Conservation (phyloP, 2,888 invertebrate species). For the Drosophila macrospina region DNA sequence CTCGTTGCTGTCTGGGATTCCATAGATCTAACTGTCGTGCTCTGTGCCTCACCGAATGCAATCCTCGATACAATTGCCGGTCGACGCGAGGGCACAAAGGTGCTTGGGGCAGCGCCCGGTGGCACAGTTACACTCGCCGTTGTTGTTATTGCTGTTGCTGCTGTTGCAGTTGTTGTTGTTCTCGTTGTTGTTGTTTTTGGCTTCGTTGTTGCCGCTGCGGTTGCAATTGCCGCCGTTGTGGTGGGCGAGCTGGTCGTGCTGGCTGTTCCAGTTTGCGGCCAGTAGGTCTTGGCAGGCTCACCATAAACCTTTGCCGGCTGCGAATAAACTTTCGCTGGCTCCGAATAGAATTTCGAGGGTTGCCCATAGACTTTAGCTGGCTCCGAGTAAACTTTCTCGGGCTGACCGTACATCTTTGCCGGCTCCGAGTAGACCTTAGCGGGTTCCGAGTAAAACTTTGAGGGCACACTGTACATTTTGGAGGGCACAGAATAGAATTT, state of each 20-base stretch:
- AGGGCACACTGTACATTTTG: conserved; percentile 87
- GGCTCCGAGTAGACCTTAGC: conserved; percentile 87
- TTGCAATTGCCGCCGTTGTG: conserved; percentile 23
- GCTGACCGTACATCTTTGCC: conserved; percentile 86
- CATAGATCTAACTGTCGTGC: conserved; percentile 32
- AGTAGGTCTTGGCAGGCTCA: conserved; percentile 86
- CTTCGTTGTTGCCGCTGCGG: neutral
- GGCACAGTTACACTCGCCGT: conserved; percentile 48
- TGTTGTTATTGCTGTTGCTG: conserved; percentile 20
- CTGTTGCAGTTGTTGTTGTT: conserved; percentile 15
- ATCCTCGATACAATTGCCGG: conserved; percentile 83
- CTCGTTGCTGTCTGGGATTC: conserved; percentile 45
- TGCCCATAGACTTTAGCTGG: conserved; percentile 87
- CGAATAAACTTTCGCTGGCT: conserved; percentile 87
- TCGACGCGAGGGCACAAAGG: conserved; percentile 75
- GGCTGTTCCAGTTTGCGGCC: conserved; percentile 83
- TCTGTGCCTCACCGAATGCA: conserved; percentile 82
- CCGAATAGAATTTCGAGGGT: conserved; percentile 87
- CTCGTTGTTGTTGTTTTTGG: conserved; percentile 3
- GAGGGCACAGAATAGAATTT: conserved; percentile 86
- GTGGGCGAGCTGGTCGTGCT: conserved; percentile 57
- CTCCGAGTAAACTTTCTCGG: conserved; percentile 86
- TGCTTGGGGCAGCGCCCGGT: conserved; percentile 57
- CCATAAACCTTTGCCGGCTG: conserved; percentile 87
- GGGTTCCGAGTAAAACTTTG: conserved; percentile 86